Evolutionary conservation across 37 sponge, comb jelly and placozoan genomes (phyloP).

Genomic region (Theonella swinhoei): DNA sequence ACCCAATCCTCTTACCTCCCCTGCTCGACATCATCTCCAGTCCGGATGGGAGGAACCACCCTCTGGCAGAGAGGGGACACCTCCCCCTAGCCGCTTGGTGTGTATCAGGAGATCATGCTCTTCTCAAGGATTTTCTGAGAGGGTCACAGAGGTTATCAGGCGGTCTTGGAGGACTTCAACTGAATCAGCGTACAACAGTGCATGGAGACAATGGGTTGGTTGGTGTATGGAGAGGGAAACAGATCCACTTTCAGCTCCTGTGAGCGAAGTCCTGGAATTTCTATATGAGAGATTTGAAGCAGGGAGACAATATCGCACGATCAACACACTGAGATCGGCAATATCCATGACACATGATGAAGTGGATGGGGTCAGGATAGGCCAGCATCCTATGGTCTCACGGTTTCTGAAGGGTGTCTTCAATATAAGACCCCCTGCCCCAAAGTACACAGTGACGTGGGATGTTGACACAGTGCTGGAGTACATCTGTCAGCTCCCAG

Average conservation of each 20-base stretch:
- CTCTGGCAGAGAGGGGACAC: conserved; percentile 24
- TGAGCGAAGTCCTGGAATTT: conserved; percentile 17
- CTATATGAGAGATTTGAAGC: conserved; percentile 22
- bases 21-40: neutral
- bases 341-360: conserved; percentile 33
- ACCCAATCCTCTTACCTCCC: conserved; percentile 22
- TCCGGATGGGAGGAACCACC: conserved; percentile 6
- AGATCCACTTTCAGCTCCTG: conserved; percentile 47
- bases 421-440: conserved; percentile 24
- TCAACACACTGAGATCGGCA: conserved; percentile 24
- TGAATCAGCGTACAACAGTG: conserved; percentile 29
- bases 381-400: conserved; percentile 15
- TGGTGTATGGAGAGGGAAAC: conserved; percentile 11
- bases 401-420: conserved; percentile 25
- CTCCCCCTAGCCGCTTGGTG: conserved; percentile 40
- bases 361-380: conserved; percentile 1
- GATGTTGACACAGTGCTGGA: conserved; percentile 9
- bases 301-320: conserved; percentile 20
- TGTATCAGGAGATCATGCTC: conserved; percentile 24
- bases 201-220: conserved; percentile 25
- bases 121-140: conserved; percentile 25
- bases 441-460: conserved; percentile 14
- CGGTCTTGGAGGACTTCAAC: conserved; percentile 32
- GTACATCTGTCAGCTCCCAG: neutral
- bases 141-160: conserved; percentile 11